Conservation (phyloP, 2,888 invertebrate genomes). For the Eupithecia exiguata region DNA sequence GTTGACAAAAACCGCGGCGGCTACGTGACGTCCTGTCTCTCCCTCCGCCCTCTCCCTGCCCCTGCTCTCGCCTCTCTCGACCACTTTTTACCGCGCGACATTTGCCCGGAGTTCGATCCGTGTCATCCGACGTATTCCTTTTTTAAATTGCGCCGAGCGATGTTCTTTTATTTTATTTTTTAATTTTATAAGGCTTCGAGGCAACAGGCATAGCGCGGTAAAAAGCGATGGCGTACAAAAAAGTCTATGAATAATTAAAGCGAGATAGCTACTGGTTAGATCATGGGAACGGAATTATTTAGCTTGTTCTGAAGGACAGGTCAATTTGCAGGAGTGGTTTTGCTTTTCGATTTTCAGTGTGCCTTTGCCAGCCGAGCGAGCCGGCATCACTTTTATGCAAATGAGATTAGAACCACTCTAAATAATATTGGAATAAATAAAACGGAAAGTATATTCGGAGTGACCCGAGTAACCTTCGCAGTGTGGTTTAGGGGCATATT, state of each 20-base stretch:
- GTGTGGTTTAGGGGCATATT: constrained; percentile 79
- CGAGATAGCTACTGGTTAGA: constrained; percentile 82
- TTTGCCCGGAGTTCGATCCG: constrained; percentile 84
- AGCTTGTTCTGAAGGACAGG: constrained; percentile 77
- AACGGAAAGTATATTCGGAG: constrained; percentile 62
- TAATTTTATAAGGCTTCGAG: constrained; percentile 80
- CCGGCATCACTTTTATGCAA: constrained; percentile 65
- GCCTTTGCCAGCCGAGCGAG: constrained; percentile 59
- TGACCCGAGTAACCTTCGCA: constrained; percentile 66
- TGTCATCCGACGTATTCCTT: constrained; percentile 84
- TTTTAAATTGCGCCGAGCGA: constrained; percentile 78
- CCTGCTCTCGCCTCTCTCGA: constrained; percentile 54
- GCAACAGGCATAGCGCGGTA: constrained; percentile 74
- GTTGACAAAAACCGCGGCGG: constrained; percentile 83
- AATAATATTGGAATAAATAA: constrained; percentile 61
- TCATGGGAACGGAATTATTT: constrained; percentile 82
- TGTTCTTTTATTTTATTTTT: constrained; percentile 79
- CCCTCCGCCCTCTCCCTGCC: constrained; percentile 40
- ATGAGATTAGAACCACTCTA: constrained; percentile 61
- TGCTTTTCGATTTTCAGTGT: constrained; percentile 60
- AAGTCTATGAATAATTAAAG: constrained; percentile 84
- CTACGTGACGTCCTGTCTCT: constrained; percentile 81
- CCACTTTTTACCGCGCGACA: constrained; percentile 84
- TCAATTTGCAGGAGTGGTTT: constrained; percentile 79
- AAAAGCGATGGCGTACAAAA: constrained; percentile 80